Conservation (phyloP, 2,888 invertebrate genomes). For the Lithophane leautieri region DNA sequence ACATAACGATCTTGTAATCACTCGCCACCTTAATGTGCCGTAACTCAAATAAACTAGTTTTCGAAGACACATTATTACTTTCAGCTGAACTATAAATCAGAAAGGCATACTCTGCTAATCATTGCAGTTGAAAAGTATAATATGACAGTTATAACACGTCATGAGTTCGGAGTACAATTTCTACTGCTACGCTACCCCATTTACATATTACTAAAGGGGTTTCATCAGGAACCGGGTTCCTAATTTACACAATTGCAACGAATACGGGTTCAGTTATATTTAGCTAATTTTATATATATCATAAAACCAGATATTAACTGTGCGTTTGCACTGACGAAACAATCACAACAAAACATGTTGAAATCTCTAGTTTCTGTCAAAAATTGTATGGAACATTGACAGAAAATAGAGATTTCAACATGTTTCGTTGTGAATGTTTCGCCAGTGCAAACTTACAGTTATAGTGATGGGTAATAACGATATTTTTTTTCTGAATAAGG, state of each 20-base stretch:
- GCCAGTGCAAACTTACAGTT: no score
- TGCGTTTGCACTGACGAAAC: no score
- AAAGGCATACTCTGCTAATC: constrained; percentile 21
- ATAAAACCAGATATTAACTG: neutral
- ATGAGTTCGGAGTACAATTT: neutral
- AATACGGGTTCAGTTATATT: neutral
- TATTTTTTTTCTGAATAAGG: no score
- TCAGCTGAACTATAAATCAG: constrained; percentile 40
- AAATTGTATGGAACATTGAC: no score
- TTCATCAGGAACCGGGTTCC: neutral
- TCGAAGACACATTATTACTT: constrained; percentile 49
- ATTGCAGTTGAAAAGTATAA: constrained; percentile 10
- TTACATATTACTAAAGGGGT: neutral
- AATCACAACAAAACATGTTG: no score
- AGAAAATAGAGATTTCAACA: no score
- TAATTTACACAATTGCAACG: constrained; percentile 9
- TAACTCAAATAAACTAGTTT: constrained; percentile 51
- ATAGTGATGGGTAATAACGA: no score
- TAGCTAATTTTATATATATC: neutral
- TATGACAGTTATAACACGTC: neutral
- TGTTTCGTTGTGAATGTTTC: no score
- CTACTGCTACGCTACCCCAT: neutral
- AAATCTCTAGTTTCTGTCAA: no score
- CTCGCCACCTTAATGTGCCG: constrained; percentile 39
- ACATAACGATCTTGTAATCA: constrained; percentile 32